Base-by-base conservation (phyloP, 2,888 invertebrate species). In the Oxytorus armatus region DNA sequence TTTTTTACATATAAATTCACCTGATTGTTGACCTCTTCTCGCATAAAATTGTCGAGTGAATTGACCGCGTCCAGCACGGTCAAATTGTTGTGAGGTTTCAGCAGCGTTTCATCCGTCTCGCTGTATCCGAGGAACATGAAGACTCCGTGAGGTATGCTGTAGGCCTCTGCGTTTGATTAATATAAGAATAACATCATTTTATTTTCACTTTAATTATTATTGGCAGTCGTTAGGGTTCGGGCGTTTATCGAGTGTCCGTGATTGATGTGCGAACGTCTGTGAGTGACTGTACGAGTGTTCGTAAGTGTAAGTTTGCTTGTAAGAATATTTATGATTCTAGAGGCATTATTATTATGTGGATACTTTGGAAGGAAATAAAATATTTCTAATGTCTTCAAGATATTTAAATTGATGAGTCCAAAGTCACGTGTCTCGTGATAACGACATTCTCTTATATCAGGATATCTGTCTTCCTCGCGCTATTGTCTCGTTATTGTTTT, bases 61-160 rank as follows among this genome's bases (percentile, higher is more conserved):
- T 96, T 93, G 33, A 97, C 96, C 59, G 97, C 96, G 92, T 97
- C 97, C 89, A 96, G 96, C 63, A 97, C 96, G 5, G 96, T 96
- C 70, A 97, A 94, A 77, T 96, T 96, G 1, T 97, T 97, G 91
- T 97, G 96, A 39, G 96, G 96, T 84, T 96, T 94, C 86, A 97
- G 93, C 75, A 97, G 93, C 0, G 95, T 95, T 92, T 98, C 97
- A 91, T 98, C 97, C n/a, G 96, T 95, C 78, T 97, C 95, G 88
- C 97, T 97, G 92, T 97, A 98, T 75, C 97, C 98, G 76, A 98
- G 95, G 91, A 97, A 95, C 83, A 98, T 94, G 92, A 97, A 98
- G 44, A 97, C 96, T 42, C 98, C 97, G 92, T 96, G 96, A 73
- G 96, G 95, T 79, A 96, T 93, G 88, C 94, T 95, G 92, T 96